Base-by-base conservation (phyloP, 2,888 invertebrate genomes). In the Lasioglossum calceatum region DNA sequence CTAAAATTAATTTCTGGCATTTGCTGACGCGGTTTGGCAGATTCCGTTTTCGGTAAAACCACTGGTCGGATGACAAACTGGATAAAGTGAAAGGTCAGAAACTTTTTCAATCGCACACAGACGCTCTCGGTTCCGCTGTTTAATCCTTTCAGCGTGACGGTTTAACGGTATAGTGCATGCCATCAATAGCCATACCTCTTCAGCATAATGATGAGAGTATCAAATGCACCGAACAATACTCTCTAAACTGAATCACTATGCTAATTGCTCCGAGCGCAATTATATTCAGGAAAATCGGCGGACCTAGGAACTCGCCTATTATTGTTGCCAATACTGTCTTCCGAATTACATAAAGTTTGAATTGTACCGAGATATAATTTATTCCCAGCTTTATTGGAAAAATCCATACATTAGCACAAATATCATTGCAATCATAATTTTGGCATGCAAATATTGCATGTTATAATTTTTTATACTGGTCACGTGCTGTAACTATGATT, bases 101-200 rank as follows among this genome's bases (percentile, higher is more conserved):
- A 70, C 64, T 86, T 87, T 87, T 80, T 84, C 81, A 77, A 85
- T 88, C 85, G 70, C 73, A 77, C 70, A 23, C 72, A 71, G 79
- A 50, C 78, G 58, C 54, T 42, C 74, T 58, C 64, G 80, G 88
- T 92, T 90, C 91, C 93, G 91, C 90, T 88, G 92, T 86, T 91
- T 89, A 89, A 91, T 93, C 93, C 92, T 90, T 88, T 88, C 88
- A 92, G 92, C 93, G 92, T 93, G 92, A 94, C 93, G 93, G 83
- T 80, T 90, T 93, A 94, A 94, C 93, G 93, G 93, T 92, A 92
- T 92, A 90, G 79, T 93, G 93, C 90, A 92, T 93, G 90, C 82
- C 87, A 82, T 89, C 91, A 90, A 91, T 91, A 91, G 84, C 75
- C 81, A 83, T 61, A 67, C 42, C 76, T 72, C 78, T 79, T 58